Conservation (phyloP, 2,888 invertebrate genomes). For the Diloba caeruleocephala region DNA sequence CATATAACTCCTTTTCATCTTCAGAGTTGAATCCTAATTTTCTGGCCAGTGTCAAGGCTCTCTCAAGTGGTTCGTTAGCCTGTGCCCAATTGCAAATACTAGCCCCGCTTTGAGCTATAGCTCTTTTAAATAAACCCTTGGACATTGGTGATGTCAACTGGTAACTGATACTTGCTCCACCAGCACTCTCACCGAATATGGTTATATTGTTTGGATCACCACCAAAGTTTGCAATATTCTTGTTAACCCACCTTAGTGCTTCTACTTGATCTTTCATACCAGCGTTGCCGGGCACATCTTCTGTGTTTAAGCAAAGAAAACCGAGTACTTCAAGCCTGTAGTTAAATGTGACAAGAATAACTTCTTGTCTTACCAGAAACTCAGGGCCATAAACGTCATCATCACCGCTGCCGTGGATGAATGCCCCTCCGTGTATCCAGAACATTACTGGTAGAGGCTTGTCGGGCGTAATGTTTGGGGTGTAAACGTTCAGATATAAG, state of each 20-base stretch:
- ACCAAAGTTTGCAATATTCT: slow-evolving; percentile 65
- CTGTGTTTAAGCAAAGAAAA: slow-evolving; percentile 67
- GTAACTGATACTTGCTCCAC: slow-evolving; percentile 59
- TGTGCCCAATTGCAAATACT: slow-evolving; percentile 89
- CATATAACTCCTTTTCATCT: slow-evolving; percentile 55
- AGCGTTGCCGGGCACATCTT: slow-evolving; percentile 73
- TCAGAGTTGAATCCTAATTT: slow-evolving; percentile 61
- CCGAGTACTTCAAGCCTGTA: slow-evolving; percentile 71
- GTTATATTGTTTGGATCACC: slow-evolving; percentile 67
- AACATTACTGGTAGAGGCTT: slow-evolving; percentile 68
- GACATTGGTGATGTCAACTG: slow-evolving; percentile 73
- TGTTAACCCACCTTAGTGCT: slow-evolving; percentile 67
- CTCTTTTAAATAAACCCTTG: slow-evolving; percentile 70
- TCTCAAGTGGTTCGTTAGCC: slow-evolving; percentile 79
- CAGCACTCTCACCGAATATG: slow-evolving; percentile 71
- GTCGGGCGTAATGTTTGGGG: slow-evolving; percentile 58
- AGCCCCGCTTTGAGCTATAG: slow-evolving; percentile 92
- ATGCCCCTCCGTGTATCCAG: slow-evolving; percentile 71
- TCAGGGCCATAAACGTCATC: slow-evolving; percentile 66
- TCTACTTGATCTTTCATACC: slow-evolving; percentile 73
- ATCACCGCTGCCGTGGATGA: slow-evolving; percentile 65
- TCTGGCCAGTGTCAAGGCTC: slow-evolving; percentile 62
- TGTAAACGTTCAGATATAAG: slow-evolving; percentile 73
- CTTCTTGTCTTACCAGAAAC: slow-evolving; percentile 64
- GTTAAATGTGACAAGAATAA: slow-evolving; percentile 73